Evolutionary conservation across 2,888 invertebrate genomes (phyloP).

Genomic region (Digitonthophagus gazella): DNA sequence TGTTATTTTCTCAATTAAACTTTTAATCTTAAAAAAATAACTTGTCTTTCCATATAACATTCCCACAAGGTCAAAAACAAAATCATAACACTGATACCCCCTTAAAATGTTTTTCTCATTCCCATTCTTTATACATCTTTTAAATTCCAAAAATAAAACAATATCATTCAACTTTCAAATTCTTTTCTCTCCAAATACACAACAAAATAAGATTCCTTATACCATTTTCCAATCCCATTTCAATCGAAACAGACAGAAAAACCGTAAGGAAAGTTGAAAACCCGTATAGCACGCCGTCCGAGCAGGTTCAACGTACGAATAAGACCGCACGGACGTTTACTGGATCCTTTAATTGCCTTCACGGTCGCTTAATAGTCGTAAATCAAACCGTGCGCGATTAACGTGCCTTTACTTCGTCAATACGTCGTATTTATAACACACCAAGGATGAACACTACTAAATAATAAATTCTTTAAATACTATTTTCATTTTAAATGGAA

Average conservation of each 20-base stretch:
- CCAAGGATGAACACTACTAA: not conserved
- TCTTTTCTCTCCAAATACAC: no score
- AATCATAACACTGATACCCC: no score
- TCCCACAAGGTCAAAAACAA: no score
- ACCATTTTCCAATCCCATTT: not conserved
- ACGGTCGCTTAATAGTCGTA: not conserved
- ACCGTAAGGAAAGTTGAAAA: not conserved
- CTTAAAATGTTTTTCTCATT: no score
- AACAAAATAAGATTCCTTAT: not conserved
- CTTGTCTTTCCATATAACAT: no score
- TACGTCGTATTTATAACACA: not conserved
- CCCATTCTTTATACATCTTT: no score
- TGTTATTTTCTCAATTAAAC: no score
- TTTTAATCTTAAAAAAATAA: no score
- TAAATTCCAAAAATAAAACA: no score
- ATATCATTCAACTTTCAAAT: no score
- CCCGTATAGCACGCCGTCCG: not conserved
- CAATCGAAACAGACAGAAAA: not conserved
- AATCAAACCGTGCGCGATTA: not conserved
- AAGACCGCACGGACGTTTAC: not conserved
- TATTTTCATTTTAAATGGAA: no score
- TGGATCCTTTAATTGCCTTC: not conserved
- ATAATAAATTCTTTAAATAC: no score
- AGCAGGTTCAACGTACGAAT: not conserved
- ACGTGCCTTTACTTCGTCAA: not conserved